phyloP scores from a whole-genome alignment of 2,113 vertebrate genomes.

The Melospiza georgiana region DNA sequence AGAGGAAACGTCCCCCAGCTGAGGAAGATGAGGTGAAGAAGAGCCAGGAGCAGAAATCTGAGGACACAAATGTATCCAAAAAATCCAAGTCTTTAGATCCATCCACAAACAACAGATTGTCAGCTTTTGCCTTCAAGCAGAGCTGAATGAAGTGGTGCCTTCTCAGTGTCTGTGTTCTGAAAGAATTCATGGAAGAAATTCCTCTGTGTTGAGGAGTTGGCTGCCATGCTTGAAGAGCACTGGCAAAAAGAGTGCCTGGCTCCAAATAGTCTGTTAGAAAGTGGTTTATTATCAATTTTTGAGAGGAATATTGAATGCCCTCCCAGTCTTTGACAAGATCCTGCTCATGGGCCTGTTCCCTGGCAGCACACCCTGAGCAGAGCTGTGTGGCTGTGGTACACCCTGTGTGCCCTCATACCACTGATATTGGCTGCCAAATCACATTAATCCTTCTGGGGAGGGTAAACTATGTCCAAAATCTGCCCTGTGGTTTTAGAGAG shows the following conservation, averaged over 20 bases:
- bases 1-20: conserved; percentile 76
- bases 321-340: background rate
- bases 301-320: background rate
- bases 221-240: background rate
- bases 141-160: conserved; percentile 51
- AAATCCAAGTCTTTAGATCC: conserved; percentile 79
- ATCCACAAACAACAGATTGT: conserved; percentile 77
- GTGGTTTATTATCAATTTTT: background rate
- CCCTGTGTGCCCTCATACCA: background rate
- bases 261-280: background rate
- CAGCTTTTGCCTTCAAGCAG: conserved; percentile 89
- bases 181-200: background rate
- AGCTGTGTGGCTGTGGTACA: background rate
- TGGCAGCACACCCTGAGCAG: background rate
- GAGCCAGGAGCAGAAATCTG: background rate
- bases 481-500: background rate
- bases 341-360: background rate
- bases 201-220: background rate
- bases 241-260: background rate
- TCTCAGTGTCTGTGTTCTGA: background rate
- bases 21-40: conserved; percentile 35
- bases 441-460: background rate
- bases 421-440: background rate
- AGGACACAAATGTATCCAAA: conserved; percentile 74
- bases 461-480: rapidly evolving